These are phyloP conservation scores for Drosophila nannoptera DNA, from an alignment of 1,140 invertebrate genomes.

Conservation along the genomic window DNA sequence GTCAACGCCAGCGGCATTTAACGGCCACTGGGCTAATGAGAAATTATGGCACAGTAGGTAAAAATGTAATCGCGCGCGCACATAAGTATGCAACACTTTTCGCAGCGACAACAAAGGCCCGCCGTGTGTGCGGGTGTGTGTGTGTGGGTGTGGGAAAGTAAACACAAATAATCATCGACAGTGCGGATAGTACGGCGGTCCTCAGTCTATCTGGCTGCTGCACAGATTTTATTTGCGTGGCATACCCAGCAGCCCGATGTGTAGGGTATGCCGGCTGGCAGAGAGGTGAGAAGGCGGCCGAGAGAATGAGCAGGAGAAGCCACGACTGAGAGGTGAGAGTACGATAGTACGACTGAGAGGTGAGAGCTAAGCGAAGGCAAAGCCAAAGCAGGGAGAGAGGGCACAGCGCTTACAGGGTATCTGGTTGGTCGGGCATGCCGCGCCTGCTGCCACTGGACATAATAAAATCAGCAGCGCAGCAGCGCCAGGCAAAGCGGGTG, in stretches of 20 bases:
- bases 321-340: too few species aligned
- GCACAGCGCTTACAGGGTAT: neutral
- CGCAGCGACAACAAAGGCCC: conserved; percentile 41
- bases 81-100: conserved; percentile 46
- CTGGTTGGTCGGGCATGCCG: neutral
- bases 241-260: conserved; percentile 1
- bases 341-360: too few species aligned
- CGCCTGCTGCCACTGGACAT: conserved; percentile 49
- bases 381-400: too few species aligned
- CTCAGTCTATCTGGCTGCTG: conserved; percentile 48
- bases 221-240: conserved; percentile 69
- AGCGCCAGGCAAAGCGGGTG: conserved; percentile 54
- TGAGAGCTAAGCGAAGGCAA: too few species aligned
- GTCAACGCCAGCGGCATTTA: conserved; percentile 49
- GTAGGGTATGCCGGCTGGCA: neutral
- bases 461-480: conserved; percentile 64
- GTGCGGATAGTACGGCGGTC: conserved; percentile 45
- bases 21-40: conserved; percentile 69
- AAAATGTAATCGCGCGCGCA: conserved; percentile 46
- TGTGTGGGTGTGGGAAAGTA: conserved; percentile 39
- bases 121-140: conserved; percentile 15
- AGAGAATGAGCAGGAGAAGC: too few species aligned
- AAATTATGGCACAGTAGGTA: conserved; percentile 59
- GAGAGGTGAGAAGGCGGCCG: neutral
- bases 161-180: conserved; percentile 76